Percentiles rank a stretch among this genome's conserved stretches.
phyloP scores from a whole-genome alignment of 2,113 vertebrate genomes.

The Cyphomyrus discorhynchus region DNA sequence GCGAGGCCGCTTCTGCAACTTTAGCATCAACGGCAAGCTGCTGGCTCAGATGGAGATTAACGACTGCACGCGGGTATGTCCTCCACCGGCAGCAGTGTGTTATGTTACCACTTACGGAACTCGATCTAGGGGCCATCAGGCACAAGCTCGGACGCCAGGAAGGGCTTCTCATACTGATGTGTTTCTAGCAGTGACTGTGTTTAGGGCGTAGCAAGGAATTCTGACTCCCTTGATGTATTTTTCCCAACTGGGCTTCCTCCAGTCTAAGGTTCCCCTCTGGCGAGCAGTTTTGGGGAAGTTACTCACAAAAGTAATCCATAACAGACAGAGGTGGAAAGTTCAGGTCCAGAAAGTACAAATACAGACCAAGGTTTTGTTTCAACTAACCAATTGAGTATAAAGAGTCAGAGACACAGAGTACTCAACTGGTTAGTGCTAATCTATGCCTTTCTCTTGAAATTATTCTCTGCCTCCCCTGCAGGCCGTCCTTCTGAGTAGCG shows the following conservation, averaged over 20 bases:
- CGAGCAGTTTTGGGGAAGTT: no score
- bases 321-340: no score
- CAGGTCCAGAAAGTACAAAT: no score
- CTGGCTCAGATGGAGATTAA: conserved; percentile 79
- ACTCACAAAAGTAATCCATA: no score
- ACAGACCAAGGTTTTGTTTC: no score
- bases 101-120: conserved; percentile 7
- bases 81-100: not conserved
- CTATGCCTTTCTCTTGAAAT: not conserved
- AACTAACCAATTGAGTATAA: no score
- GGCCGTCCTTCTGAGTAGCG: conserved; percentile 77
- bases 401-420: not conserved
- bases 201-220: not conserved
- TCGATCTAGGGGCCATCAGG: conserved; percentile 52
- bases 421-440: not conserved
- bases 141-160: not conserved
- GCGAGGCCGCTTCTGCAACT: conserved; percentile 89
- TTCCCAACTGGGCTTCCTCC: not conserved
- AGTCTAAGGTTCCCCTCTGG: not conserved
- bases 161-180: conserved; percentile 32
- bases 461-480: not conserved
- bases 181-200: not conserved
- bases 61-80: conserved; percentile 69
- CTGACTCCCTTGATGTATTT: not conserved
- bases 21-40: conserved; percentile 80